Evolutionary conservation across 2,113 vertebrate species (phyloP).

Genomic region (Protobothrops mucrosquamatus): DNA sequence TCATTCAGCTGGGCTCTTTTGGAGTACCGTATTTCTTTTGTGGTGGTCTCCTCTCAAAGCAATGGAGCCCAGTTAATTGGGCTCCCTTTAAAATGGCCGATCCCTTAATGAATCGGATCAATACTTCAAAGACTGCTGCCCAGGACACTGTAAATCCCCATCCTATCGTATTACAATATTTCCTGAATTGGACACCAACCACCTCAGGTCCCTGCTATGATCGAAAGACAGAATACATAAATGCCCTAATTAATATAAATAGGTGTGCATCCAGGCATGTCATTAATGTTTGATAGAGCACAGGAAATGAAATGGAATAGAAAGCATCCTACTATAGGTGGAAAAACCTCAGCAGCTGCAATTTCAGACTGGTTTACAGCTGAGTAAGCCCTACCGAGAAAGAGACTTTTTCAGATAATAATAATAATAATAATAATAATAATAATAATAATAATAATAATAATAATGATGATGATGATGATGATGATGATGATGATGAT

Average conservation of each 20-base stretch:
- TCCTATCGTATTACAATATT: neutral
- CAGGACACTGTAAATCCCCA: neutral
- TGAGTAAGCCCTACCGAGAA: neutral
- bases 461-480: no score
- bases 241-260: neutral
- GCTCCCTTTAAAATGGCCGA: no score
- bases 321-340: no score
- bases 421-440: no score
- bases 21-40: neutral
- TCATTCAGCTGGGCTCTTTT: neutral
- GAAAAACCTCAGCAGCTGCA: no score
- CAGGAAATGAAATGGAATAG: neutral
- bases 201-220: neutral
- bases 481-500: no score
- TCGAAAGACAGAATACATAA: neutral
- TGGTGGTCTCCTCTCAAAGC: neutral
- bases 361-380: neutral
- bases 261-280: neutral
- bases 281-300: neutral
- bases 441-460: no score
- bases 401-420: neutral
- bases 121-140: neutral
- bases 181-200: neutral
- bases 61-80: neutral
- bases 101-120: neutral